Evolutionary conservation across 2,113 vertebrate genomes (phyloP).

Genomic region (Equus przewalskii): DNA sequence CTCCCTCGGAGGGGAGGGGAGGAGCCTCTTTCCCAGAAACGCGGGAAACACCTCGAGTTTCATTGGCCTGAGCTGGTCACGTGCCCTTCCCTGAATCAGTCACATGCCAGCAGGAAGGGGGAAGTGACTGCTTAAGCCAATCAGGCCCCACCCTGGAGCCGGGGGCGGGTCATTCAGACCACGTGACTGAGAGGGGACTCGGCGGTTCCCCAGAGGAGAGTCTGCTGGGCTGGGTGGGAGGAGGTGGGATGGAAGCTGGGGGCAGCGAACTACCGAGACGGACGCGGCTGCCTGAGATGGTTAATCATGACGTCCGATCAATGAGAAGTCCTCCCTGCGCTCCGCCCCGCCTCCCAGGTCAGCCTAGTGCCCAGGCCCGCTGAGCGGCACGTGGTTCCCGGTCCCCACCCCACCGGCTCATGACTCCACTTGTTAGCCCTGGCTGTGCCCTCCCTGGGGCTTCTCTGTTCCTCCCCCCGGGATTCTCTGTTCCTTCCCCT

Average conservation of each 20-base stretch:
- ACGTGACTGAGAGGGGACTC: rapidly evolving
- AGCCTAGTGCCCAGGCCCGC: background rate
- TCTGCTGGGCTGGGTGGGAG: background rate
- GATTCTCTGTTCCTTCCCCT: too few species aligned
- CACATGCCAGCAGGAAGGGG: background rate
- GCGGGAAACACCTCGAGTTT: background rate
- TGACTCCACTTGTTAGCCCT: background rate
- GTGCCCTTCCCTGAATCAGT: background rate
- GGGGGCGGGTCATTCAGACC: too few species aligned
- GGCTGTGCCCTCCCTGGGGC: too few species aligned
- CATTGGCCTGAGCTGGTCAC: background rate
- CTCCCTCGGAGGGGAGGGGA: background rate
- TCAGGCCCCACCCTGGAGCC: background rate
- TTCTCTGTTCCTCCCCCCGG: too few species aligned
- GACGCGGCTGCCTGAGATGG: rapidly evolving
- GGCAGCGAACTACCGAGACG: rapidly evolving
- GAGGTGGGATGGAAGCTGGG: background rate
- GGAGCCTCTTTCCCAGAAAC: background rate
- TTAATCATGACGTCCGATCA: background rate
- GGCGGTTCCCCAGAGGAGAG: background rate
- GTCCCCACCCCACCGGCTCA: background rate
- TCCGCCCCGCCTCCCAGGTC: background rate
- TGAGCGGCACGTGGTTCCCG: background rate
- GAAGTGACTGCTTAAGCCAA: background rate
- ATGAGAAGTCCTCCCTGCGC: background rate